Conservation (phyloP, 2,113 vertebrate species). For the Paracanthobrama guichenoti region DNA sequence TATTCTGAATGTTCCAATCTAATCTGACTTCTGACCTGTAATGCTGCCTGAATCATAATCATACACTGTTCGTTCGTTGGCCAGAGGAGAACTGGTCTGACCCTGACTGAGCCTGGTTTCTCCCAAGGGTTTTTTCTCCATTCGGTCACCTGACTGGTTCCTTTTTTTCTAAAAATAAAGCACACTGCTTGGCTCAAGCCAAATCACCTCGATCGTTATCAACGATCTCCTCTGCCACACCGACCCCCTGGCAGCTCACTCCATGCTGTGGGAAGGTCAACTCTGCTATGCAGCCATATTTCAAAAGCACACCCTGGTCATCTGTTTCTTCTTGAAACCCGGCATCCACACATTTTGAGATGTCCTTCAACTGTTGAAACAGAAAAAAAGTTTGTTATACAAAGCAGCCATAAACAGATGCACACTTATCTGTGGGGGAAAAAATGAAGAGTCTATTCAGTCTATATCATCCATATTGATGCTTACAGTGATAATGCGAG, state of each 20-base stretch:
- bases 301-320: constrained; percentile 49
- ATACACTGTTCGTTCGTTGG: too few species aligned
- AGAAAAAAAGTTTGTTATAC: neutral
- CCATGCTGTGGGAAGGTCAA: constrained; percentile 62
- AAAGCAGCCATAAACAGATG: neutral
- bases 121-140: too few species aligned
- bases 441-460: too few species aligned
- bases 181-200: too few species aligned
- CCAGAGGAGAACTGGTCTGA: too few species aligned
- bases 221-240: constrained; percentile 61
- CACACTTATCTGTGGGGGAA: neutral
- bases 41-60: too few species aligned
- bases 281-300: constrained; percentile 75
- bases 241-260: constrained; percentile 64
- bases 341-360: constrained; percentile 64
- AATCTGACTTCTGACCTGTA: too few species aligned
- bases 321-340: constrained; percentile 18
- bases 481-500: constrained; percentile 74
- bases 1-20: too few species aligned
- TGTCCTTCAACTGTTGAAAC: constrained; percentile 71
- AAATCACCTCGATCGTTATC: constrained; percentile 40
- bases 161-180: neutral
- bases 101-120: too few species aligned
- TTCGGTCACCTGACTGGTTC: too few species aligned
- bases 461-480: neutral